phyloP scores from a whole-genome alignment of 2,113 vertebrate genomes.

The Tinamus guttatus region DNA sequence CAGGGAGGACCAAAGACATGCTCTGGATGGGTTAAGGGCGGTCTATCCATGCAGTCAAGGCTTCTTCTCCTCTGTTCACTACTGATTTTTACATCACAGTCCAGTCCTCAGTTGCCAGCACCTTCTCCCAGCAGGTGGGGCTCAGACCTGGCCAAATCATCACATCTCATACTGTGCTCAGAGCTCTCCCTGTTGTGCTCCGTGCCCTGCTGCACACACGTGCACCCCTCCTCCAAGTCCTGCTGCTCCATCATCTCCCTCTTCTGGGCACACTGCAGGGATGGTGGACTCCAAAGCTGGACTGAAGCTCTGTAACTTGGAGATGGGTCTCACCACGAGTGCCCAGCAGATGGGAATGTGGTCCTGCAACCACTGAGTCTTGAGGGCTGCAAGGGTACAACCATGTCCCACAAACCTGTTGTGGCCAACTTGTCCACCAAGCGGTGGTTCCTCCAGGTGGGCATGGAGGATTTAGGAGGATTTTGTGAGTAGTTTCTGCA shows the following conservation, averaged over 20 bases:
- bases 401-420: neutral
- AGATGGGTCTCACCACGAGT: neutral
- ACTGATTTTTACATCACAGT: too few species aligned
- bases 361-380: neutral
- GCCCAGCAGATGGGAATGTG: neutral
- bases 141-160: neutral
- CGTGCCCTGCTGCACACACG: neutral
- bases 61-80: too few species aligned
- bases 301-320: neutral
- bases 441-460: neutral
- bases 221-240: neutral
- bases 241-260: neutral
- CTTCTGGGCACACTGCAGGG: neutral
- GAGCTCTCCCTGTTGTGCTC: neutral
- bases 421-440: neutral
- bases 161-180: neutral
- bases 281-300: neutral
- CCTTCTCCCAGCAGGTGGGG: neutral
- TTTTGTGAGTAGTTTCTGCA: neutral
- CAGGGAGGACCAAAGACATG: neutral
- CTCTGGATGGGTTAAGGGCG: too few species aligned
- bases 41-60: neutral
- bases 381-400: accelerated
- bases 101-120: too few species aligned
- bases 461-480: neutral